Evolutionary conservation across 2,113 vertebrate genomes (phyloP), one percentile per base, ranked within the genome.

Genomic region (Varanus komodoensis): DNA sequence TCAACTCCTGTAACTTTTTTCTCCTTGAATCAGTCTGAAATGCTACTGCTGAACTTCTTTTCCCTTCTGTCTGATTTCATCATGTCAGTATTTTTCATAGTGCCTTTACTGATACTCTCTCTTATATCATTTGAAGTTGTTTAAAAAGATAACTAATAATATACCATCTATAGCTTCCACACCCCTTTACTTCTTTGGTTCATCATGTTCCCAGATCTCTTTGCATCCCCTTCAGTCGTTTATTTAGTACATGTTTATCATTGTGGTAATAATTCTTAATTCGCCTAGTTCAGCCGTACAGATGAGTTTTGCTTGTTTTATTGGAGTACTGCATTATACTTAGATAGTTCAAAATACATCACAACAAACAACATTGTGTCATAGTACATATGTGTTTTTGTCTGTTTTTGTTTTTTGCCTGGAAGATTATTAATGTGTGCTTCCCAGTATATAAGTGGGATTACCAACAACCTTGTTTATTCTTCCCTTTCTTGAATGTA

Each of bases 61-160:
- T 88, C 27, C 54, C 91, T 89, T 92, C 44, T 29, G 67, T 5
- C 61, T 93, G 2, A 3, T 91, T 54, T 79, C 25, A 75, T 90
- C 38, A 89, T 0, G 1, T 89, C 54, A 38, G 1, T 84, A 0
- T 0, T 6, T 84, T 82, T 88, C 32, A 84, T 61, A 87, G 91
- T 48, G 14, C n/a, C 0, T 78, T 89, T 90, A 64, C 23, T 88
- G 68, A 12, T 25, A 61, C 2, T 3, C 87, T 87, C 87, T 87
- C 61, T 94, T 85, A 14, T 48, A 23, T 82, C 21, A 77, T 23
- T 3, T 52, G 84, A 92, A 92, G 38, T 23, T 92, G 14, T 89
- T 87, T 57, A 69, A 6, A 89, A 71, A 88, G 15, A 1, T 82
- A 69, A 1, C 0, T 74, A 81, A 11, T 85, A 0, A 2, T 52